A percentile compares a stretch with the other conserved stretches of the same genome.
Evolutionary conservation across 1,140 invertebrate genomes (phyloP).

Genomic region (Nomia melanderi): DNA sequence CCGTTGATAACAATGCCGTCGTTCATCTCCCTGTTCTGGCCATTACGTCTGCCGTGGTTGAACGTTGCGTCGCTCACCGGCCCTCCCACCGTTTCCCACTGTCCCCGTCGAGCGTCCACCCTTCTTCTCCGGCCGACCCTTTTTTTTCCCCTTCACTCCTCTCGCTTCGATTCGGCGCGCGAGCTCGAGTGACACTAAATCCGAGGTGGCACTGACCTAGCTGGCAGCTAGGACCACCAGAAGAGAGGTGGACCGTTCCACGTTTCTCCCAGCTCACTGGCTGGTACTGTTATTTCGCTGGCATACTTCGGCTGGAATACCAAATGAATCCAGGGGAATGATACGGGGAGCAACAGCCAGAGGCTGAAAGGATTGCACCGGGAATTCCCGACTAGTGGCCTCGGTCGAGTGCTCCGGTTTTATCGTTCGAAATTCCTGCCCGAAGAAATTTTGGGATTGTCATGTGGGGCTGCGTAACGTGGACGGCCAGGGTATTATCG

Average conservation of each 20-base stretch:
- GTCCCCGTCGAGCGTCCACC: background rate
- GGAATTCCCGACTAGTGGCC: background rate
- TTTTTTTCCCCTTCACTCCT: background rate
- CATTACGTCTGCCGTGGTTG: background rate
- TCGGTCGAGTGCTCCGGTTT: slow-evolving; percentile 12
- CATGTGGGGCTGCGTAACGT: too few species aligned
- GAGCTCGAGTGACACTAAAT: slow-evolving; percentile 41
- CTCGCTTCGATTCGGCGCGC: slow-evolving; percentile 3
- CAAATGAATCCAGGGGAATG: slow-evolving; percentile 49
- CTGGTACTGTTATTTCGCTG: slow-evolving; percentile 73
- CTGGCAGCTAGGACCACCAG: slow-evolving; percentile 58
- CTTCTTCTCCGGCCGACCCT: background rate
- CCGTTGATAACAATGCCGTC: too few species aligned
- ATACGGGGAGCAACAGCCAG: background rate
- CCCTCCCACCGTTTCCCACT: background rate
- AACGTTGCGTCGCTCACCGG: slow-evolving; percentile 7
- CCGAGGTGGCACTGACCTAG: slow-evolving; percentile 67
- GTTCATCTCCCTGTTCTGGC: too few species aligned
- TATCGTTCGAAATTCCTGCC: background rate
- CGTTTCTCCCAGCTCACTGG: slow-evolving; percentile 36
- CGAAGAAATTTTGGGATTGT: too few species aligned
- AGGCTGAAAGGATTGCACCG: slow-evolving; percentile 41
- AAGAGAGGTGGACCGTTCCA: slow-evolving; percentile 63
- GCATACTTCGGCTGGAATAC: slow-evolving; percentile 70
- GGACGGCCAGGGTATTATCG: too few species aligned